phyloP scores from a whole-genome alignment of 2,888 invertebrate genomes.

The Magallana nippona region DNA sequence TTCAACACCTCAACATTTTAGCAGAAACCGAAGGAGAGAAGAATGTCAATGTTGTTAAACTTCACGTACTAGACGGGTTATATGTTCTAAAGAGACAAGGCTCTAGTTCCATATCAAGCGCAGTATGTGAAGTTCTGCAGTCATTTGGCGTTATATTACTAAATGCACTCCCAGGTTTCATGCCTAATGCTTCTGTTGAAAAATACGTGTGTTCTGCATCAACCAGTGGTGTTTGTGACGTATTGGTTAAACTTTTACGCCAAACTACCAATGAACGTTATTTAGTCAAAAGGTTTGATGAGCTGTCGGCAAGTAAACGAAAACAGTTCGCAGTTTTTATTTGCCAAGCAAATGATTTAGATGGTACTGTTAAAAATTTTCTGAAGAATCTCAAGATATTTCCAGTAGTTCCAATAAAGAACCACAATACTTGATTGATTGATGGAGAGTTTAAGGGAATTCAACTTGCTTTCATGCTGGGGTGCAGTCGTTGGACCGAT shows the following conservation, averaged over 20 bases:
- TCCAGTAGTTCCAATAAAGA: neutral
- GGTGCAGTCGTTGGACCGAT: neutral
- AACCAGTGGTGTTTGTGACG: neutral
- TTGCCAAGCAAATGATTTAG: neutral
- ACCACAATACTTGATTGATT: neutral
- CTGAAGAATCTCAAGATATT: conserved; percentile 18
- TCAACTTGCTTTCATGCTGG: neutral
- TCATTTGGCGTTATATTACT: neutral
- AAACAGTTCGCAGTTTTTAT: conserved; percentile 21
- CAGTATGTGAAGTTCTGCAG: neutral
- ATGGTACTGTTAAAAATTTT: neutral
- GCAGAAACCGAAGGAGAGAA: neutral
- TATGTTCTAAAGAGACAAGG: neutral
- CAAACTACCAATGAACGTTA: neutral
- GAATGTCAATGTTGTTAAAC: neutral
- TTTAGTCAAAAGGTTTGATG: neutral
- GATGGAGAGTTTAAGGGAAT: neutral
- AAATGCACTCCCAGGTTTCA: neutral
- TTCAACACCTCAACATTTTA: neutral
- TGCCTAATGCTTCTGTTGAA: neutral
- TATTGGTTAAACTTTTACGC: neutral
- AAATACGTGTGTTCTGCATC: neutral
- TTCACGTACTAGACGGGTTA: neutral
- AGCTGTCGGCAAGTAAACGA: neutral
- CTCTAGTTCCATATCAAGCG: neutral